Base-by-base conservation (phyloP, 2,888 invertebrate species). In the Kuschelorhynchus macadamiae region DNA sequence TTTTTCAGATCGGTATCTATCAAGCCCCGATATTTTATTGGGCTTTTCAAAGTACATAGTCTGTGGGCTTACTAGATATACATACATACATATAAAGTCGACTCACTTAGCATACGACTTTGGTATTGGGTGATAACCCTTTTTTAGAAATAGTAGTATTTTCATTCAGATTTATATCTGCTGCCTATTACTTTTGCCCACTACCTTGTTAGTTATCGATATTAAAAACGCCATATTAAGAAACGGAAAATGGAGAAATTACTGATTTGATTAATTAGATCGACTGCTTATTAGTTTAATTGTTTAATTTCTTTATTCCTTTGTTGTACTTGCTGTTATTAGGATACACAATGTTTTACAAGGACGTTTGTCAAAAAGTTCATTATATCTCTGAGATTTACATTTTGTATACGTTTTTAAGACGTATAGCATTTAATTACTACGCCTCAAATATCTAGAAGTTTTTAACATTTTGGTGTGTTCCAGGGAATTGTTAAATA, bases 61-160 rank as follows among this genome's bases (percentile, higher is more conserved):
- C 63, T 68, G 63, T 68, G 68, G 68, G 68, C 61, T 68, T 68
- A 57, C 57, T 68, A 63, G 68, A 63, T 68, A 59, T 62, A 59
- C 63, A 63, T 68, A 63, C 56, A 62, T 68, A 68, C 59, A 63
- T 68, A 68, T 68, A 64, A 68, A 68, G 63, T 68, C 57, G 68
- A 57, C 42, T 68, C 32, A 44, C 56, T 72, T 72, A 70, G 69
- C 69, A 71, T 71, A 71, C 55, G 50, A 36, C 67, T 72, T 72
- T 71, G 71, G 72, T 62, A 56, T 53, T 70, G 59, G 64, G 55
- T 67, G 71, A 72, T 72, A 72, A 71, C 67, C 71, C 60, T 70
- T 68, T 71, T 72, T 67, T 67, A 70, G 61, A 62, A 62, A 50
- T 47, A 49, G 64, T 46, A 21, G 55, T 63, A 62, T 68, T 67